phyloP scores from a whole-genome alignment of 2,113 vertebrate species.

The Burhinus bistriatus region DNA sequence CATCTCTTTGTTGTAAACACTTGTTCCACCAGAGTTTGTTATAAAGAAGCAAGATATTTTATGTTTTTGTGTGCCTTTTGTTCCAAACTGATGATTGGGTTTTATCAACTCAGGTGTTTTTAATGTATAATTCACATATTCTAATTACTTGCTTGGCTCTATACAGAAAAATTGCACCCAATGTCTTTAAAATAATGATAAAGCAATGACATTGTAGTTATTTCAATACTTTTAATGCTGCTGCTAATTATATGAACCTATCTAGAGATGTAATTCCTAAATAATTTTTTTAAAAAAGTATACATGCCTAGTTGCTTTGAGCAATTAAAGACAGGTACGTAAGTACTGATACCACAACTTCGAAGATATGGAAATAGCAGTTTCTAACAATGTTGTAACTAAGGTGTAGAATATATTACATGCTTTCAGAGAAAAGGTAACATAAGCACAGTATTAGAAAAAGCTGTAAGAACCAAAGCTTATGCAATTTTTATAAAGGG shows the following conservation, averaged over 20 bases:
- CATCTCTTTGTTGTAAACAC: not conserved
- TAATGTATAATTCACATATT: not conserved
- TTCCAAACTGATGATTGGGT: not conserved
- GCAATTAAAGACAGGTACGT: not conserved
- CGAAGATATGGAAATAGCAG: not conserved
- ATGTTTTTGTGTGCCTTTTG: not conserved
- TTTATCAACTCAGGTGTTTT: not conserved
- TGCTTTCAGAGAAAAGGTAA: not conserved
- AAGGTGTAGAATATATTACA: not conserved
- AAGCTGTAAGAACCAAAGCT: not conserved
- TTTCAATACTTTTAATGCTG: not conserved
- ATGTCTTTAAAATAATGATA: not conserved
- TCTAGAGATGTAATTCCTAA: not conserved
- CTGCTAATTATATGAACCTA: not conserved
- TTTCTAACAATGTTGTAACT: not conserved
- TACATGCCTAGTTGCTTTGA: not conserved
- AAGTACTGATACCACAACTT: not conserved
- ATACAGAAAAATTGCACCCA: not conserved
- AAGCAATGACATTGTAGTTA: not conserved
- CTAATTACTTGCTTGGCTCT: not conserved
- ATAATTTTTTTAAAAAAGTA: not conserved
- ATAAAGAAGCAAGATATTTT: not conserved
- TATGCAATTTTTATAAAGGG: not conserved
- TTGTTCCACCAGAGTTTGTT: not conserved
- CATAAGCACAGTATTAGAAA: not conserved